Evolutionary conservation across 30 jellyfish, hydroid and myxozoan genomes (phyloP), one percentile per base, ranked within the genome.

Genomic region (Turritopsis rubra): DNA sequence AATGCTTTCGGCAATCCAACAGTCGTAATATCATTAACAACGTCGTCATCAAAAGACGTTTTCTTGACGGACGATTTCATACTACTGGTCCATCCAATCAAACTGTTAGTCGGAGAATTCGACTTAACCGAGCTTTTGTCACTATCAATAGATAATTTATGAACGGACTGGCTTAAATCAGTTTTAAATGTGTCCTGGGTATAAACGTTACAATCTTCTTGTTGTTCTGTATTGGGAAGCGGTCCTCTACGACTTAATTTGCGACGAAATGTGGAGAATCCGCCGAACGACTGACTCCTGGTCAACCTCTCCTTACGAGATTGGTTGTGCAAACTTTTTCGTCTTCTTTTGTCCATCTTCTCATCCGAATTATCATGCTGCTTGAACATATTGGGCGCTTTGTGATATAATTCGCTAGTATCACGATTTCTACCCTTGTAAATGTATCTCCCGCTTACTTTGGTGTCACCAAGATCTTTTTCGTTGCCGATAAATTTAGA

Each of bases 331-430:
- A 72, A 21, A 71, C 74, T 82, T 24, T 52, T 66, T 41, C 88
- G 88, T 52, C 88, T 66, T 26, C 88, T 85, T 29, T 82, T 82
- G 19, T 82, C 88, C 88, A 82, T 82, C 31, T 71, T 68, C 24
- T 82, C 88, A 29, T 82, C 88, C 75, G 88, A 82, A 71, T 82
- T 82, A 28, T 82, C 88, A 22, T 74, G 54, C 82, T 74, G 54
- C 16, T 52, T 65, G 30, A 82, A 82, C 41, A 82, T 23, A 82
- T 52, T 82, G 31, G 88, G 88, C 26, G 83, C 23, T 72, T 82
- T 82, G 31, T 82, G 88, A n/a, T 66, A 82, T 25, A 41, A 28
- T 16, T 65, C 86, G 20, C 53, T 66, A 18, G 53, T 23, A 4
- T 71, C 88, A 17, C 28, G 54, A 71, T 71, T 85, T 23, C 71